Evolutionary conservation across 2,888 invertebrate genomes (phyloP).

Genomic region (Drosophila kambysellisi): DNA sequence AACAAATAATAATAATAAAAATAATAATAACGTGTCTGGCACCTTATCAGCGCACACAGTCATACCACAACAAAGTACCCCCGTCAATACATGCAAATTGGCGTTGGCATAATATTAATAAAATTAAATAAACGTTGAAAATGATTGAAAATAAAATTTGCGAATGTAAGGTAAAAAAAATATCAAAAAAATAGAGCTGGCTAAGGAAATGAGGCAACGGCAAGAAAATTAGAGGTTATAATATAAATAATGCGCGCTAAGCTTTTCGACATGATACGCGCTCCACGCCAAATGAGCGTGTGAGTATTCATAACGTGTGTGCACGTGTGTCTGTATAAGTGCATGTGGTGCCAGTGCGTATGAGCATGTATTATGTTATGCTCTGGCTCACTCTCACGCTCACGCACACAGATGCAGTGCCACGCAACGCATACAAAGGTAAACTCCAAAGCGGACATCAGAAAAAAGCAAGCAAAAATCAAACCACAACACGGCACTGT

Average conservation of each 20-base stretch:
- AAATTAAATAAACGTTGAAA: conserved; percentile 52
- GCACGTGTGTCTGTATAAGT: conserved; percentile 14
- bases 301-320: conserved; percentile 34
- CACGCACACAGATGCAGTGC: conserved; percentile 23
- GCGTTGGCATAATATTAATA: conserved; percentile 34
- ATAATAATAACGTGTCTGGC: conserved; percentile 66
- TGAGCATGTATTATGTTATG: conserved; percentile 35
- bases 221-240: conserved; percentile 77
- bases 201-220: conserved; percentile 53
- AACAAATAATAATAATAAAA: conserved; percentile 57
- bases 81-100: conserved; percentile 18
- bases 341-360: conserved; percentile 8
- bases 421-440: conserved; percentile 45
- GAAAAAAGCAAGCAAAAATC: conserved; percentile 46
- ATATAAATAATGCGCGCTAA: conserved; percentile 74
- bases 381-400: conserved; percentile 46
- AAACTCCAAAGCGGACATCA: conserved; percentile 55
- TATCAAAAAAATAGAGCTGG: conserved; percentile 5
- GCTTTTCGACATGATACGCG: conserved; percentile 76
- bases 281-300: conserved; percentile 32
- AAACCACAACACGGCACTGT: conserved; percentile 74
- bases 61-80: conserved; percentile 14
- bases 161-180: conserved; percentile 41
- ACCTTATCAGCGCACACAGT: conserved; percentile 53
- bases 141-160: conserved; percentile 58